Conservation (phyloP, 2,888 invertebrate genomes). For the Leptogaster cylindrica region DNA sequence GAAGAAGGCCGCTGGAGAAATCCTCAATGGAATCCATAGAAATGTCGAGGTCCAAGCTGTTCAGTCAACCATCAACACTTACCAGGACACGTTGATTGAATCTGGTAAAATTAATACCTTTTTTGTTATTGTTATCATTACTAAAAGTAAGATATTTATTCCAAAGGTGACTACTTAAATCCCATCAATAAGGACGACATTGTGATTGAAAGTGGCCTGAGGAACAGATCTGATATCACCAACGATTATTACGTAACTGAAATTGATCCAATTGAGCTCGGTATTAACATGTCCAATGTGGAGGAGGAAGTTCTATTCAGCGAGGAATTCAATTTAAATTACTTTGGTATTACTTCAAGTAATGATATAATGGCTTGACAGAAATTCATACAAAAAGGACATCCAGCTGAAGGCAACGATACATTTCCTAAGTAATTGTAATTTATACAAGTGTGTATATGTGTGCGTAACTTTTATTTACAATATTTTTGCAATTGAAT, state of each 20-base stretch:
- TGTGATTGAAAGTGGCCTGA: constrained; percentile 76
- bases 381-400: constrained; percentile 25
- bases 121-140: too few species aligned
- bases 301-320: constrained; percentile 61
- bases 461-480: constrained; percentile 37
- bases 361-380: constrained; percentile 62
- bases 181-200: constrained; percentile 80
- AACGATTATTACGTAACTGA: constrained; percentile 58
- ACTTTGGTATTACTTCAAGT: constrained; percentile 59
- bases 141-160: constrained; percentile 41
- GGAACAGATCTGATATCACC: constrained; percentile 43
- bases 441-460: constrained; percentile 35
- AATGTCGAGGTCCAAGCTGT: constrained; percentile 69
- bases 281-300: constrained; percentile 58
- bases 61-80: constrained; percentile 59
- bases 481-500: constrained; percentile 37
- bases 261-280: constrained; percentile 62
- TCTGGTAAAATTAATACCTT: too few species aligned
- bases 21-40: constrained; percentile 66
- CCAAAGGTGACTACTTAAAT: constrained; percentile 68
- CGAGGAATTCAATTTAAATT: constrained; percentile 62
- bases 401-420: constrained; percentile 9
- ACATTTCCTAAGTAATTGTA: constrained; percentile 20
- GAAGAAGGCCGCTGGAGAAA: constrained; percentile 67
- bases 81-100: constrained; percentile 60